phyloP scores from a whole-genome alignment of 1,140 invertebrate species.

The Ectropis grisescens region DNA sequence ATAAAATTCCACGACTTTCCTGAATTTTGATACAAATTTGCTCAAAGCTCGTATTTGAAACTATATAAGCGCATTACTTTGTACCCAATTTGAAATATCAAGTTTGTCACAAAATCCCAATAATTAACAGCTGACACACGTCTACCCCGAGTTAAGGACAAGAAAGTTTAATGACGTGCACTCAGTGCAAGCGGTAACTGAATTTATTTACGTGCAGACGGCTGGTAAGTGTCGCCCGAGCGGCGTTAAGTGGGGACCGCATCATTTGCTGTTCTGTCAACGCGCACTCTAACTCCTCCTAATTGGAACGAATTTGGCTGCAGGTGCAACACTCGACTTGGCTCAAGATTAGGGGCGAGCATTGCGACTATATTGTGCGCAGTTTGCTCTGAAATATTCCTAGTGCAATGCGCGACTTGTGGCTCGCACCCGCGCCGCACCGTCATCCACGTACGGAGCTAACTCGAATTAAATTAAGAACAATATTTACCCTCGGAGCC shows the following conservation, averaged over 20 bases:
- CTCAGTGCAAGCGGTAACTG: conserved; percentile 41
- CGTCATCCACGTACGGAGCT: conserved; percentile 39
- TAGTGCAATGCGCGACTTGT: conserved; percentile 54
- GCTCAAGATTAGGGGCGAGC: conserved; percentile 63
- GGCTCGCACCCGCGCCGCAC: conserved; percentile 27
- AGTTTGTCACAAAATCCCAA: conserved; percentile 16
- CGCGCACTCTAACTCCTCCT: conserved; percentile 62
- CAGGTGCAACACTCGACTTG: conserved; percentile 64
- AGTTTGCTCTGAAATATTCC: conserved; percentile 57
- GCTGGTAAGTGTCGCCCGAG: conserved; percentile 43
- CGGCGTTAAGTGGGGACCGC: conserved; percentile 55
- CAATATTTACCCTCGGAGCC: conserved; percentile 57
- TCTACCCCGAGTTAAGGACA: conserved; percentile 32
- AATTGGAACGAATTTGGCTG: conserved; percentile 68
- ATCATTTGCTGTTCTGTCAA: conserved; percentile 64
- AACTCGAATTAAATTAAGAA: conserved; percentile 69
- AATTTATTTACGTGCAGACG: conserved; percentile 58
- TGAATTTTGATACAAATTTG: too few relatives aligned
- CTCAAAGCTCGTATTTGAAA: too few relatives aligned
- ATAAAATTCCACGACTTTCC: too few relatives aligned
- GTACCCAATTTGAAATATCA: too few relatives aligned
- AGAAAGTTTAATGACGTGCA: conserved; percentile 60
- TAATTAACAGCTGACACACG: conserved; percentile 44
- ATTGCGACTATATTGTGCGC: conserved; percentile 54
- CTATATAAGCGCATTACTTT: too few relatives aligned